Conservation (phyloP, 2,797 vertebrate species). For the Pteropus rufus region DNA sequence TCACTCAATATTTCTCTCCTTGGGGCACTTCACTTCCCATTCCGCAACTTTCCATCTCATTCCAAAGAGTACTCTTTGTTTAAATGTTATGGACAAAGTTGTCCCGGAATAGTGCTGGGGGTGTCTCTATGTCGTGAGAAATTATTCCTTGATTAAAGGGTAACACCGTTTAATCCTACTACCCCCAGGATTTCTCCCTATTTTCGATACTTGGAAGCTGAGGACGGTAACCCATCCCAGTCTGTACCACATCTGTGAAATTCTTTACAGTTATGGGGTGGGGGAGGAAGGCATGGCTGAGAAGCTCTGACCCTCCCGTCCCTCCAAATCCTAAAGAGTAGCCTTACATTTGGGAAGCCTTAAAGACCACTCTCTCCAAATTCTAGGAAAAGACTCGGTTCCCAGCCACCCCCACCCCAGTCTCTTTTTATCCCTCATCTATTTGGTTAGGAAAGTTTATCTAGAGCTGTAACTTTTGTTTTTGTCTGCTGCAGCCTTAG, state of each 20-base stretch:
- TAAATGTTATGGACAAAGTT: conserved; percentile 24
- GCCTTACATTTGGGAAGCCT: neutral
- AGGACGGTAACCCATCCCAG: neutral
- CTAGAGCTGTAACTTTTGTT: neutral
- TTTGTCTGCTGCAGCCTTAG: neutral
- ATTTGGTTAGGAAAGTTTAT: conserved; percentile 13
- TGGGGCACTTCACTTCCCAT: conserved; percentile 18
- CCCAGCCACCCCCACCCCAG: no score
- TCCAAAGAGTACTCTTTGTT: conserved; percentile 57
- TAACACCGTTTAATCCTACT: neutral
- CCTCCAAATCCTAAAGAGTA: neutral
- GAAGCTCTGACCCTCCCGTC: neutral
- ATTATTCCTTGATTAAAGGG: neutral
- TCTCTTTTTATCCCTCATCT: neutral
- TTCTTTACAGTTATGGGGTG: neutral
- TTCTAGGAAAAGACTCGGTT: neutral
- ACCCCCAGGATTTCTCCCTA: neutral
- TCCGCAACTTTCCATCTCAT: conserved; percentile 56
- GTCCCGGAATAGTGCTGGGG: neutral
- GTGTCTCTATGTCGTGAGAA: neutral
- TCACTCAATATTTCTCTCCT: neutral
- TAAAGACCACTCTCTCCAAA: neutral
- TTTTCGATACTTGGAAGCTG: neutral
- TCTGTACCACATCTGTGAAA: neutral
- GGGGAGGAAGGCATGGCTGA: neutral